Conservation (phyloP, 2,113 vertebrate species). For the Psilopogon haemacephalus region DNA sequence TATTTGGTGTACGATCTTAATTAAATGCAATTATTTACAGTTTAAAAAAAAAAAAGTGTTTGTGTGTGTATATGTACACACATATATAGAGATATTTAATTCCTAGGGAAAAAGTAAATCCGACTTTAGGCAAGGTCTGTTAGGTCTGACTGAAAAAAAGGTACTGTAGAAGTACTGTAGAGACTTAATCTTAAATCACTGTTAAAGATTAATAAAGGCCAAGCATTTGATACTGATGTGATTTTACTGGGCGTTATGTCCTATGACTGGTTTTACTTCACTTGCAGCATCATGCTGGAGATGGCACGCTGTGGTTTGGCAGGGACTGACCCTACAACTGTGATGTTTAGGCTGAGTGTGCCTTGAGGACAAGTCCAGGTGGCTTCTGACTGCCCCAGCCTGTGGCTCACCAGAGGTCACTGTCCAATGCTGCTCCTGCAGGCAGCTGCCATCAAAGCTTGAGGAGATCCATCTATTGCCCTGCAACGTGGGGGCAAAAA, state of each 20-base stretch:
- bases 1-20: background rate
- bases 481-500: fast-evolving
- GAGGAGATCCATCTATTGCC: background rate
- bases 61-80: background rate
- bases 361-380: background rate
- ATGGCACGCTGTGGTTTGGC: background rate
- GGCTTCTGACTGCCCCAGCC: background rate
- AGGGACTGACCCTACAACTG: fast-evolving
- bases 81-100: background rate
- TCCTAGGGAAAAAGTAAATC: background rate
- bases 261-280: background rate
- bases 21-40: background rate
- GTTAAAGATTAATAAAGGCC: background rate
- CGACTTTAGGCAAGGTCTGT: background rate
- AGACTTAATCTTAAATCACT: background rate
- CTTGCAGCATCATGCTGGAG: fast-evolving
- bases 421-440: background rate
- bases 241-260: background rate
- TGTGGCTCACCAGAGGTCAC: fast-evolving
- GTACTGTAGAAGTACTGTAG: background rate
- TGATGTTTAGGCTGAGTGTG: background rate
- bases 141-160: background rate
- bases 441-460: background rate
- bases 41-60: too few species aligned
- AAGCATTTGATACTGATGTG: background rate